phyloP scores from a whole-genome alignment of 2,888 invertebrate species.

The Pogonocherus hispidulus region DNA sequence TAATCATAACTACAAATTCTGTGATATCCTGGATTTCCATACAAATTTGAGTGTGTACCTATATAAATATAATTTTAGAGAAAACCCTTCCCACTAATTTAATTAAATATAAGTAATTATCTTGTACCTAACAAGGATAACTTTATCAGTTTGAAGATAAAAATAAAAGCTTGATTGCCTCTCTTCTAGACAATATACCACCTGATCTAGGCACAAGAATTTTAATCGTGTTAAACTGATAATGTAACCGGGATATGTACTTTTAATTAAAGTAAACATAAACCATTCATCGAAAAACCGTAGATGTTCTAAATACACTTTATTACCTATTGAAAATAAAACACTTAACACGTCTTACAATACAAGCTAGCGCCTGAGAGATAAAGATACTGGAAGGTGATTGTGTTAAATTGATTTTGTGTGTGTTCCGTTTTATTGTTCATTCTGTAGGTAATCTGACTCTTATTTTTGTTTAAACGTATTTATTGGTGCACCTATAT shows the following conservation, averaged over 20 bases:
- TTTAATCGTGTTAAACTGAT: neutral
- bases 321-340: slow-evolving; percentile 29
- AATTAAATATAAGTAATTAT: no score
- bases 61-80: no score
- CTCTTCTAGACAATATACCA: neutral
- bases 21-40: no score
- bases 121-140: no score
- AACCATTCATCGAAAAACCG: slow-evolving; percentile 11
- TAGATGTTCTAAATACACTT: slow-evolving; percentile 19
- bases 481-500: slow-evolving; percentile 19
- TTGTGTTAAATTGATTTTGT: slow-evolving; percentile 18
- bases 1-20: no score
- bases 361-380: slow-evolving; percentile 3
- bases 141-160: neutral
- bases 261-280: neutral
- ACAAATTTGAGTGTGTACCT: no score
- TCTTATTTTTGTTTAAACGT: slow-evolving; percentile 17
- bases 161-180: neutral
- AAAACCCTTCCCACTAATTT: no score
- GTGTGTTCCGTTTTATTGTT: slow-evolving; percentile 21
- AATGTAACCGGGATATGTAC: slow-evolving; percentile 3
- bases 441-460: slow-evolving; percentile 23
- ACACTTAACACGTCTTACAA: slow-evolving; percentile 6
- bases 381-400: slow-evolving; percentile 20
- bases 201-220: neutral